phyloP scores from a whole-genome alignment of 1,140 invertebrate species.

The Muscidifurax raptorellus region DNA sequence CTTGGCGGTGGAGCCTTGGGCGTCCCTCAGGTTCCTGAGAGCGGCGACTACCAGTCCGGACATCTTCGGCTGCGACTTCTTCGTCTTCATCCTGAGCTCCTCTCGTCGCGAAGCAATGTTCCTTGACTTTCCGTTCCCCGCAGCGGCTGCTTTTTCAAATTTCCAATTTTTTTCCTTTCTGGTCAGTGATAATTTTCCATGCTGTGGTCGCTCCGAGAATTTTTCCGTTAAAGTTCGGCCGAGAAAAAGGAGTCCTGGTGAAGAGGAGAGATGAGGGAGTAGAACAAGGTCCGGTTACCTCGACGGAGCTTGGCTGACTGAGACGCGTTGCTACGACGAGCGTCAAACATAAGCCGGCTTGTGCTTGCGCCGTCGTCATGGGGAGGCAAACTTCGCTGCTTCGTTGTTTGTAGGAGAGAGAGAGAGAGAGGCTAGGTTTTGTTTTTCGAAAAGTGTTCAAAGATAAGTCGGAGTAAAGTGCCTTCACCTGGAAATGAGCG shows the following conservation, averaged over 20 bases:
- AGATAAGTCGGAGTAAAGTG: too few species aligned
- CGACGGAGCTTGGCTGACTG: slow-evolving; percentile 23
- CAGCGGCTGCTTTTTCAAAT: not conserved
- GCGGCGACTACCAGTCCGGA: slow-evolving; percentile 66
- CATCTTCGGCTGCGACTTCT: slow-evolving; percentile 62
- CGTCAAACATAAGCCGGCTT: not conserved
- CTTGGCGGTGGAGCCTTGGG: slow-evolving; percentile 67
- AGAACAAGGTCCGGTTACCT: not conserved
- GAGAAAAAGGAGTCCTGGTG: not conserved
- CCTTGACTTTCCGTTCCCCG: not conserved
- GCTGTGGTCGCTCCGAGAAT: not conserved
- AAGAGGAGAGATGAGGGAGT: not conserved
- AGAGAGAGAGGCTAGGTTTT: too few species aligned
- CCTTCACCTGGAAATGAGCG: too few species aligned
- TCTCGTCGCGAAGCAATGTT: not conserved
- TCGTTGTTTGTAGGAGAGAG: not conserved
- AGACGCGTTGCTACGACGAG: not conserved
- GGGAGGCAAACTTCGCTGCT: slow-evolving; percentile 16
- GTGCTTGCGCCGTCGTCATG: slow-evolving; percentile 12
- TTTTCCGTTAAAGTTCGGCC: not conserved
- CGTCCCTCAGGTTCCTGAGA: slow-evolving; percentile 66
- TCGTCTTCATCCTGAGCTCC: slow-evolving; percentile 54
- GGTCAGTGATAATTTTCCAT: slow-evolving; percentile 41
- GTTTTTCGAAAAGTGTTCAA: not conserved
- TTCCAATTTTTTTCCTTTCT: not conserved